phyloP scores from a whole-genome alignment of 1,140 invertebrate species.

The Psilanteris sp. region DNA sequence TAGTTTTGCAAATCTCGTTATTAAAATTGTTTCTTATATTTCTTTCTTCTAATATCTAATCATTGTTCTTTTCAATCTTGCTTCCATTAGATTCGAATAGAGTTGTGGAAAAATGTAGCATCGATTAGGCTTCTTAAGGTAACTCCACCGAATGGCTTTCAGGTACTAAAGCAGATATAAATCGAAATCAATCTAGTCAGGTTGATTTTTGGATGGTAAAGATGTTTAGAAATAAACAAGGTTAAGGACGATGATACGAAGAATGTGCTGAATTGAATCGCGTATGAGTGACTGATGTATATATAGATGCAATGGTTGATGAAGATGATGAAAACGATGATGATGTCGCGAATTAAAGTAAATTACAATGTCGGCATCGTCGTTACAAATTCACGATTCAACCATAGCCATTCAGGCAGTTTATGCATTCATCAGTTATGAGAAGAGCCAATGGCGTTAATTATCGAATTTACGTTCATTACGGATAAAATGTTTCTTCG shows the following conservation, averaged over 20 bases:
- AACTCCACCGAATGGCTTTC: conserved; percentile 71
- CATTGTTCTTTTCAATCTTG: not conserved
- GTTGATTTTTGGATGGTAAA: conserved; percentile 21
- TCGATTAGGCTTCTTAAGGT: conserved; percentile 51
- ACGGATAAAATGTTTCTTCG: conserved; percentile 15
- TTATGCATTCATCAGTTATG: conserved; percentile 36
- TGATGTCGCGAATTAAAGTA: conserved; percentile 39
- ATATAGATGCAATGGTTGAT: conserved; percentile 51
- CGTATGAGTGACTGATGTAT: conserved; percentile 32
- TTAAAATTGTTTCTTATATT: not conserved
- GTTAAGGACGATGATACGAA: conserved; percentile 16
- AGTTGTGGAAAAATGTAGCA: conserved; percentile 47
- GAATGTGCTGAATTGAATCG: conserved; percentile 9
- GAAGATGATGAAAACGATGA: conserved; percentile 42
- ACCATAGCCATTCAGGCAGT: conserved; percentile 69
- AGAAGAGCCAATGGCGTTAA: conserved; percentile 62
- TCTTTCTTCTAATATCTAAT: not conserved
- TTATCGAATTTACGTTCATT: conserved; percentile 28
- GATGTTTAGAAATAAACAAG: conserved; percentile 1
- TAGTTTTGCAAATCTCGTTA: no score
- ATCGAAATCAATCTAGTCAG: conserved; percentile 28
- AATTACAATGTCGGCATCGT: conserved; percentile 62
- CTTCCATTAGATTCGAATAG: conserved; percentile 16
- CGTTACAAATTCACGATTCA: conserved; percentile 77
- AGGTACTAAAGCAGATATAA: conserved; percentile 70